Percentiles rank a stretch among this genome's conserved stretches.
These are phyloP conservation scores for Tetrax tetrax DNA, from an alignment of 2,113 vertebrate species.

Conservation along the genomic window DNA sequence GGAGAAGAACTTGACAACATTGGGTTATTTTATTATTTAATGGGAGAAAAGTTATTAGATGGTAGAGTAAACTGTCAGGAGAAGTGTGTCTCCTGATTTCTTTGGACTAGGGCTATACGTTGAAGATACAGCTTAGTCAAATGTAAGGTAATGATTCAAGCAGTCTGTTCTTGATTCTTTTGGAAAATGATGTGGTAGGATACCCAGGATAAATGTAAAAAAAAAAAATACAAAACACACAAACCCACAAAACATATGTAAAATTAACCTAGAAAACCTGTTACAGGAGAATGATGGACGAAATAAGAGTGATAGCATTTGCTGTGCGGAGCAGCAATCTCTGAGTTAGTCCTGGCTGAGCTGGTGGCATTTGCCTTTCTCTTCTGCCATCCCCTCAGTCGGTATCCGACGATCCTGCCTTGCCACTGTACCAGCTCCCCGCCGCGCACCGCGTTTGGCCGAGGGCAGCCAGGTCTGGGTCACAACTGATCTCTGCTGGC, in stretches of 20 bases:
- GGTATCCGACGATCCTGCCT: neutral
- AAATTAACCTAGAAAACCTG: neutral
- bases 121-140: neutral
- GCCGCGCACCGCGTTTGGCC: conserved; percentile 75
- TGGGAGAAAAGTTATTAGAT: neutral
- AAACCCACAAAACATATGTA: neutral
- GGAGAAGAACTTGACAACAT: neutral
- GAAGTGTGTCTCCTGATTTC: neutral
- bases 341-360: neutral
- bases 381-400: neutral
- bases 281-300: neutral
- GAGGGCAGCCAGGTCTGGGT: conserved; percentile 68
- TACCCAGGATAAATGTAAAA: neutral
- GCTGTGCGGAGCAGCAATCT: neutral
- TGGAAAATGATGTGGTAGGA: neutral
- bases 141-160: neutral
- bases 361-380: neutral
- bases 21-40: neutral
- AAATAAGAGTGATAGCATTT: neutral
- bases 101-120: neutral
- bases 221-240: neutral
- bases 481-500: conserved; percentile 78
- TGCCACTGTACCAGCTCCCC: neutral
- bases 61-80: neutral
- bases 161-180: neutral